phyloP scores from a whole-genome alignment of 2,113 vertebrate genomes.

The Brachionichthys hirsutus region DNA sequence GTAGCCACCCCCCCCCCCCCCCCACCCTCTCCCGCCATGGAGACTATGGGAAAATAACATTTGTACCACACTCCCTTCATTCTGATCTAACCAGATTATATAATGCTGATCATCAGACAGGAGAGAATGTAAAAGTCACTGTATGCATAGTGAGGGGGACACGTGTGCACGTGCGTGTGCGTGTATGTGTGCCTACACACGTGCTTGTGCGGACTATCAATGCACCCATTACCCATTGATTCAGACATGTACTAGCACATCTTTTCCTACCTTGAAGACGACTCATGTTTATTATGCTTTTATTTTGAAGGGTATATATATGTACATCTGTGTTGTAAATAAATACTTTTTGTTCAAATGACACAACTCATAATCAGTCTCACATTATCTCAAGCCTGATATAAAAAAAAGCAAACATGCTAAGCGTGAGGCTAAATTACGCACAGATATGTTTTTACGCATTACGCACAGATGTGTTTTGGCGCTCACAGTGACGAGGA shows the following conservation, averaged over 20 bases:
- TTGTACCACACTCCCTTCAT: slow-evolving; percentile 76
- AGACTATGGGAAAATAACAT: slow-evolving; percentile 88
- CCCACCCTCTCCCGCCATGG: slow-evolving; percentile 63
- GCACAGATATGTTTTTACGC: neutral
- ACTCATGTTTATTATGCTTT: slow-evolving; percentile 86
- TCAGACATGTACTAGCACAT: slow-evolving; percentile 71
- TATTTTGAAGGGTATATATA: slow-evolving; percentile 90
- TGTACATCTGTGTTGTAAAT: slow-evolving; percentile 91
- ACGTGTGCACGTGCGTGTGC: slow-evolving; percentile 23
- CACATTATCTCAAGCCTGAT: slow-evolving; percentile 25
- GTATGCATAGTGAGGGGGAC: neutral
- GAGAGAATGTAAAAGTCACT: slow-evolving; percentile 87
- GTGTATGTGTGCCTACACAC: slow-evolving; percentile 28
- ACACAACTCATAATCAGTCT: slow-evolving; percentile 63
- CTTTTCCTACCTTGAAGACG: slow-evolving; percentile 87
- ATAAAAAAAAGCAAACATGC: neutral
- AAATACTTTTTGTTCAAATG: slow-evolving; percentile 96
- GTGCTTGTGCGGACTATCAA: slow-evolving; percentile 72
- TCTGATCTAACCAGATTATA: slow-evolving; percentile 89
- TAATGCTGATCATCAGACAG: slow-evolving; percentile 87
- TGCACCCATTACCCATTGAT: slow-evolving; percentile 80
- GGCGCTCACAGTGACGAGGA: slow-evolving; percentile 12
- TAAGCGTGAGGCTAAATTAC: neutral
- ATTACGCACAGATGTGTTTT: slow-evolving; percentile 18
- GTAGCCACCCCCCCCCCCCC: slow-evolving; percentile 56